phyloP scores from a whole-genome alignment of 2,797 vertebrate genomes.

The Adrianichthys oophorus region DNA sequence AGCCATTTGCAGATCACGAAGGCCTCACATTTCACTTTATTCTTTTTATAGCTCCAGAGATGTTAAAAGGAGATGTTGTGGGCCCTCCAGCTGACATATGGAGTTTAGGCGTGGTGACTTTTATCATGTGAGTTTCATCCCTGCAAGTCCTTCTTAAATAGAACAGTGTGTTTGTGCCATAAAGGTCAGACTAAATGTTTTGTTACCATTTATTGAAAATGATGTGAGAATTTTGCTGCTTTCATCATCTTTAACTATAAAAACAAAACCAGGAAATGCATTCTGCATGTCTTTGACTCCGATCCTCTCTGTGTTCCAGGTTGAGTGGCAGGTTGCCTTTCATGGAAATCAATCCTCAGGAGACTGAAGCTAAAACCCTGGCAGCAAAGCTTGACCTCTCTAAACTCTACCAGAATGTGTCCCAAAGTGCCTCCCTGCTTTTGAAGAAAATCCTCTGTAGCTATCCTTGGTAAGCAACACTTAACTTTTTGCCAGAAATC shows the following conservation, averaged over 20 bases:
- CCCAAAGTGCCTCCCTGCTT: conserved; percentile 96
- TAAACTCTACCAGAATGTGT: conserved; percentile 96
- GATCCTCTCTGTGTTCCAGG: conserved; percentile 69
- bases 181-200: conserved; percentile 7
- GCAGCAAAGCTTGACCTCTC: conserved; percentile 93
- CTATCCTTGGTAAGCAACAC: conserved; percentile 88
- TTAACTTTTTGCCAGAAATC: neutral
- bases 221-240: neutral
- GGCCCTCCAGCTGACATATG: conserved; percentile 97
- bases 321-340: conserved; percentile 93
- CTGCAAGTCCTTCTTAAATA: conserved; percentile 23
- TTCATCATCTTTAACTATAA: too few species aligned
- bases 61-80: conserved; percentile 95
- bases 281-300: neutral
- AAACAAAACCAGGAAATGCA: too few species aligned
- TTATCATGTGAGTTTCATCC: conserved; percentile 89
- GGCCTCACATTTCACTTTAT: conserved; percentile 32
- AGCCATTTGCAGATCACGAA: neutral
- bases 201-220: neutral
- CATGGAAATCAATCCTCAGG: conserved; percentile 83
- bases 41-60: conserved; percentile 87
- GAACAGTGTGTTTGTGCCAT: conserved; percentile 5
- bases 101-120: conserved; percentile 90
- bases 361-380: conserved; percentile 90
- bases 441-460: conserved; percentile 93